Conservation (phyloP, 2,797 vertebrate species). For the Lindbergichthys nudifrons region DNA sequence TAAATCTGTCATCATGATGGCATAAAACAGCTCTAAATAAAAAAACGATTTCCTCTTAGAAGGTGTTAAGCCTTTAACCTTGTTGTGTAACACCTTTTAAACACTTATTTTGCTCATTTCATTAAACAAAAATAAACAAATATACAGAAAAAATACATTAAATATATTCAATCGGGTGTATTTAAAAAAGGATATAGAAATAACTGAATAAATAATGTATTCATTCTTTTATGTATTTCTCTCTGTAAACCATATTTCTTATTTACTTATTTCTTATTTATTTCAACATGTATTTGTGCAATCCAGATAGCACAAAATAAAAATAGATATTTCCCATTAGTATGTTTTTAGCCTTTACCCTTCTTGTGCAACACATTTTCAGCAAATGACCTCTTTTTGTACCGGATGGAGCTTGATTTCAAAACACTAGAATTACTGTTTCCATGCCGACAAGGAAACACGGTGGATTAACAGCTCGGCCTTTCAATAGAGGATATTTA, state of each 20-base stretch:
- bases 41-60: not conserved
- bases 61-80: slow-evolving; percentile 3
- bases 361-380: slow-evolving; percentile 23
- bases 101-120: too few relatives aligned
- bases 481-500: too few relatives aligned
- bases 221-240: too few relatives aligned
- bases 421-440: slow-evolving; percentile 3
- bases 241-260: too few relatives aligned
- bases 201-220: too few relatives aligned
- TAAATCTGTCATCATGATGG: not conserved
- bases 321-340: not conserved
- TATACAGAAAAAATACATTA: too few relatives aligned
- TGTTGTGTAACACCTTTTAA: slow-evolving; percentile 18
- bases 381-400: slow-evolving; percentile 14
- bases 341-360: not conserved
- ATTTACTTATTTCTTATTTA: too few relatives aligned
- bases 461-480: too few relatives aligned
- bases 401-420: slow-evolving; percentile 8
- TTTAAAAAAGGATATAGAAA: too few relatives aligned
- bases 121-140: too few relatives aligned
- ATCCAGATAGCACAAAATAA: not conserved
- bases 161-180: too few relatives aligned
- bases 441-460: slow-evolving; percentile 4
- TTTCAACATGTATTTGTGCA: not conserved
- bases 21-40: not conserved